A percentile compares a stretch with the other conserved stretches of the same genome.
Evolutionary conservation across 2,797 vertebrate species (phyloP).

Genomic region (Tenualosa thibaudeaui): DNA sequence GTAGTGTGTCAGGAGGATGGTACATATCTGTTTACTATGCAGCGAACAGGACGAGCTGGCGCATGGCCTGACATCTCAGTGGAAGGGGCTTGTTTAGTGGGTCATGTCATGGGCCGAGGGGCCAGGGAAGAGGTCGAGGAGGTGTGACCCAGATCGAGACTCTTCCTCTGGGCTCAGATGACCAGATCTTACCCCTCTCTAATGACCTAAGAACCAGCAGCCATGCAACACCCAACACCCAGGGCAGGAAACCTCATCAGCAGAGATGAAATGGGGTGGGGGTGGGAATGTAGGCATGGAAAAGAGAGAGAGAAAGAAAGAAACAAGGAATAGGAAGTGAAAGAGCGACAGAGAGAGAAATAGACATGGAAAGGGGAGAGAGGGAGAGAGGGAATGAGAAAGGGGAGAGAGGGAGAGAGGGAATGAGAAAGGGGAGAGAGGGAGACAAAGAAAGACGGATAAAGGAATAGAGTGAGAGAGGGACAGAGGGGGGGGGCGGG

Average conservation of each 20-base stretch:
- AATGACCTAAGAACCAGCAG: neutral
- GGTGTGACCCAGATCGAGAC: neutral
- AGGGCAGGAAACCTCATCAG: neutral
- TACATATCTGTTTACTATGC: neutral
- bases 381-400: neutral
- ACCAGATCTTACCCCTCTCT: neutral
- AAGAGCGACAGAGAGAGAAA: neutral
- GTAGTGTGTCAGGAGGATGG: no score
- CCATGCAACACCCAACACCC: neutral
- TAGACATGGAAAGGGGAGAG: neutral
- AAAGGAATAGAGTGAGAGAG: no score
- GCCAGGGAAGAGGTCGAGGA: neutral
- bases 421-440: neutral
- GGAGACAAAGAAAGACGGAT: neutral
- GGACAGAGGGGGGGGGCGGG: neutral
- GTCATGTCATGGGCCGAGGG: neutral
- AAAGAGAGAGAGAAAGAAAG: neutral
- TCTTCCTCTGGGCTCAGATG: neutral
- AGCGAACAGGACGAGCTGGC: neutral
- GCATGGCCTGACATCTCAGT: neutral
- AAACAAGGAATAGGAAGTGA: neutral
- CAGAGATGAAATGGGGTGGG: neutral
- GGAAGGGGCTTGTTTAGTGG: slow-evolving; percentile 3
- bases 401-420: neutral
- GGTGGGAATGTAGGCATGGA: no score